Evolutionary conservation across 2,113 vertebrate genomes (phyloP).

Genomic region (Cryptomyrus ogoouensis): DNA sequence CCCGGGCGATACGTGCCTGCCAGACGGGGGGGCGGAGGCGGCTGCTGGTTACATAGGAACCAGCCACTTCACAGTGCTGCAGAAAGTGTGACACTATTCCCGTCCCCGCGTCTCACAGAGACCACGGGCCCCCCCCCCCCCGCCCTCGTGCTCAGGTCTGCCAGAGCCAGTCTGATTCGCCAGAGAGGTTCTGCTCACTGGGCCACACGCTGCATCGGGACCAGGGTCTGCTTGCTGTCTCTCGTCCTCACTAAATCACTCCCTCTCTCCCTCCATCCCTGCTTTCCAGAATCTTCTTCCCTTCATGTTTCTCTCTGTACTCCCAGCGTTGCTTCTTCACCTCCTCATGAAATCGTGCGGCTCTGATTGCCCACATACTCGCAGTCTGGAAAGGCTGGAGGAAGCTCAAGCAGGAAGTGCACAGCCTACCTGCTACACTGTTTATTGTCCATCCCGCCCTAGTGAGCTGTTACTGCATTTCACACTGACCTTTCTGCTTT

Average conservation of each 20-base stretch:
- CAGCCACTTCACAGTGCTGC: not conserved
- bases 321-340: no score
- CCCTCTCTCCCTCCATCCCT: no score
- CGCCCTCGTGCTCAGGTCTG: not conserved
- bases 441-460: conserved; percentile 28
- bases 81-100: not conserved
- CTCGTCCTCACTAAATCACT: not conserved
- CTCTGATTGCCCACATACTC: no score
- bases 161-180: not conserved
- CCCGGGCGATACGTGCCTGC: not conserved
- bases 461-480: conserved; percentile 42
- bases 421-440: conserved; percentile 30
- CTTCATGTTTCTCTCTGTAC: no score
- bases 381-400: no score
- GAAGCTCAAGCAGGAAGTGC: no score
- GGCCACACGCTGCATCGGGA: not conserved
- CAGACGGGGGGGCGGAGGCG: no score
- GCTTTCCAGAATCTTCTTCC: no score
- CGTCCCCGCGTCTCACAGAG: not conserved
- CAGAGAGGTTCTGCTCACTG: not conserved
- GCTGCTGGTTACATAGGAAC: not conserved
- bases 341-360: no score
- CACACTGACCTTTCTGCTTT: conserved; percentile 23
- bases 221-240: not conserved
- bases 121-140: not conserved